Percentiles rank a stretch among this genome's conserved stretches.
Conservation (phyloP, 2,113 vertebrate genomes). For the Scophthalmus maximus region DNA sequence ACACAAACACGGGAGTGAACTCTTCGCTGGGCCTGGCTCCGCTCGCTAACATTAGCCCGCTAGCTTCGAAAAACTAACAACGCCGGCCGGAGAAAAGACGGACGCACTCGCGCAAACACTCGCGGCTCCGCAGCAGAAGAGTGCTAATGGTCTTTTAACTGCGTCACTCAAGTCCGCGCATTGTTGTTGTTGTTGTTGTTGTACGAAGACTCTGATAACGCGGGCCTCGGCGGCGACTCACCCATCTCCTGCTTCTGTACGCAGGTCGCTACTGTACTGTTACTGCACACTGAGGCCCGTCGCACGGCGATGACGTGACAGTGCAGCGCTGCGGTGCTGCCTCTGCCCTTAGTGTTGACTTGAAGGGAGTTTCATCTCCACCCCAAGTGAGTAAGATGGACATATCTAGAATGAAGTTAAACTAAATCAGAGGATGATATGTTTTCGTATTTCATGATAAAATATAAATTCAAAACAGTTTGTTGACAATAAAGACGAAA, state of each 20-base stretch:
- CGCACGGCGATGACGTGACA: constrained; percentile 54
- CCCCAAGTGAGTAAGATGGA: background rate
- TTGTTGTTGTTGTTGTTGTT: too few relatives aligned
- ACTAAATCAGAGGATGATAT: too few relatives aligned
- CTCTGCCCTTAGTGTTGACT: background rate
- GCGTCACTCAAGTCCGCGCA: background rate
- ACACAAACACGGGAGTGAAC: constrained; percentile 45
- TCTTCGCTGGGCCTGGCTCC: constrained; percentile 49
- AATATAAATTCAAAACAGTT: too few relatives aligned
- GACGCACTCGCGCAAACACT: background rate
- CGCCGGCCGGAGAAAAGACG: background rate
- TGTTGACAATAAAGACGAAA: too few relatives aligned
- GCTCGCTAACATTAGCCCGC: constrained; percentile 44
- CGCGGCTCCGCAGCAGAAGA: background rate
- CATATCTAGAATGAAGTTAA: too few relatives aligned
- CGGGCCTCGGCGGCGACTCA: constrained; percentile 26
- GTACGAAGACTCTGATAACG: background rate
- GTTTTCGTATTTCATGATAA: too few relatives aligned
- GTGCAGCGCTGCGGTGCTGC: fast-evolving
- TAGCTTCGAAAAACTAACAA: constrained; percentile 4
- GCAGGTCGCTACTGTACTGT: constrained; percentile 11
- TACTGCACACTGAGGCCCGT: constrained; percentile 59
- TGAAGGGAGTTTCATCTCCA: background rate
- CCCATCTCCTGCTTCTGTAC: constrained; percentile 41
- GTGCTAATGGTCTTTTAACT: background rate